A percentile compares a stretch with the other conserved stretches of the same genome.
phyloP scores from a whole-genome alignment of 2,797 vertebrate genomes.

The Acanthurus lineatus region DNA sequence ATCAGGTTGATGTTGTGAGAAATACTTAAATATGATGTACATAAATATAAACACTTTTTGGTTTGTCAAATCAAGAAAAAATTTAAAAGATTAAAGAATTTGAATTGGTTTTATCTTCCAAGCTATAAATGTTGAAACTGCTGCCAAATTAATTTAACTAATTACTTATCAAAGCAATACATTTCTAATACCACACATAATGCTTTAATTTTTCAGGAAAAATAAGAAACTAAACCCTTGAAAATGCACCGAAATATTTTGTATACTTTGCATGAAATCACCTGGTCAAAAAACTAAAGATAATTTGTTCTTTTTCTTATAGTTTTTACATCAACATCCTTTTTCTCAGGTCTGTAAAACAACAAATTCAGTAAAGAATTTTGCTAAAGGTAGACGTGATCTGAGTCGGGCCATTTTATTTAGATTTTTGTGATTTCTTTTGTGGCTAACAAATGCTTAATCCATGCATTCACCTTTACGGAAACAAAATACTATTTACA shows the following conservation, averaged over 20 bases:
- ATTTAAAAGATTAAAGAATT: not conserved
- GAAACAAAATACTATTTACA: slow-evolving; percentile 1
- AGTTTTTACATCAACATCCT: not conserved
- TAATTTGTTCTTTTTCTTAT: not conserved
- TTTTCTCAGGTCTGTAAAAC: not conserved
- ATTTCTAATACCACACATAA: not conserved
- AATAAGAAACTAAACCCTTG: not conserved
- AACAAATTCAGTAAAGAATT: not conserved
- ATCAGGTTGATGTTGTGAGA: not conserved
- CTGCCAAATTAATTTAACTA: not conserved
- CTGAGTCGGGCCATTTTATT: not conserved
- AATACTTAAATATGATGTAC: not conserved
- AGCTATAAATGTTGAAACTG: not conserved
- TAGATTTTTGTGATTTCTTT: not conserved
- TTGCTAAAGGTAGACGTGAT: not conserved
- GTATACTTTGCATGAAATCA: not conserved
- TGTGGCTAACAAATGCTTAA: not conserved
- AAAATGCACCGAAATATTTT: not conserved
- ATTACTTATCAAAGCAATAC: not conserved
- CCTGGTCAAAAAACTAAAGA: not conserved
- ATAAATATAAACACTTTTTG: not conserved
- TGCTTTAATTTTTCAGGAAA: not conserved
- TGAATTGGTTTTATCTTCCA: not conserved
- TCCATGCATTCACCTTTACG: not conserved
- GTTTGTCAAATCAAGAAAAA: not conserved